Percentiles rank a stretch among this genome's conserved stretches.
phyloP scores from a whole-genome alignment of 2,113 vertebrate genomes.

The Empidonax alnorum region DNA sequence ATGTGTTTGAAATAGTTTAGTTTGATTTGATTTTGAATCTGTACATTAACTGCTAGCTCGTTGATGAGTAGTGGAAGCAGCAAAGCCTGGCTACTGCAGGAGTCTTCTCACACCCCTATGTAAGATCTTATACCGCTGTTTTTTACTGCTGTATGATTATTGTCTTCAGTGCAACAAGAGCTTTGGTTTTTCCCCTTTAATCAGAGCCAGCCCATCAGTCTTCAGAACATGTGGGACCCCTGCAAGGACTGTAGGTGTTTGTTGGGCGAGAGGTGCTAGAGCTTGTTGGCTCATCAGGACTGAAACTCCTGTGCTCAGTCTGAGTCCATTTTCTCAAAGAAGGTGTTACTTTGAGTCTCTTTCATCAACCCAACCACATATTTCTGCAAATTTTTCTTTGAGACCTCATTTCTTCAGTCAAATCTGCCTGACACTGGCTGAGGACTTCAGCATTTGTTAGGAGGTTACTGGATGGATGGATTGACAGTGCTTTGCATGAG shows the following conservation, averaged over 20 bases:
- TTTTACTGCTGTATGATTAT: not conserved
- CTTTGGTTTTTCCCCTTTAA: not conserved
- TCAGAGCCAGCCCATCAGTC: not conserved
- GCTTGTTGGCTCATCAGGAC: not conserved
- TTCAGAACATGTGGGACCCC: not conserved
- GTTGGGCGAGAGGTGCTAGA: not conserved
- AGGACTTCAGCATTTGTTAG: not conserved
- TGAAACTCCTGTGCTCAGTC: not conserved
- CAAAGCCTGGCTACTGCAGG: not conserved
- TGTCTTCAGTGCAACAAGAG: not conserved
- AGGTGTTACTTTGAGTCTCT: not conserved
- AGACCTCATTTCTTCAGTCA: not conserved
- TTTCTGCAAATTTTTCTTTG: not conserved
- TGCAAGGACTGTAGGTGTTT: not conserved
- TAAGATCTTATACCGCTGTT: not conserved
- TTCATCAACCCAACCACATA: not conserved
- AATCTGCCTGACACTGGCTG: not conserved
- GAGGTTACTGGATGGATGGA: not conserved
- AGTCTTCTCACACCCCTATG: not conserved
- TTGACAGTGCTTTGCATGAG: not conserved
- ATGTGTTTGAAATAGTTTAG: not conserved
- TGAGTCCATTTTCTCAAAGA: not conserved
- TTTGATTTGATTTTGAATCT: not conserved
- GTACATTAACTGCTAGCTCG: not conserved
- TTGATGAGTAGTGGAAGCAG: not conserved